Conservation (phyloP, 2,113 vertebrate genomes). For the Boleophthalmus pectinirostris region DNA sequence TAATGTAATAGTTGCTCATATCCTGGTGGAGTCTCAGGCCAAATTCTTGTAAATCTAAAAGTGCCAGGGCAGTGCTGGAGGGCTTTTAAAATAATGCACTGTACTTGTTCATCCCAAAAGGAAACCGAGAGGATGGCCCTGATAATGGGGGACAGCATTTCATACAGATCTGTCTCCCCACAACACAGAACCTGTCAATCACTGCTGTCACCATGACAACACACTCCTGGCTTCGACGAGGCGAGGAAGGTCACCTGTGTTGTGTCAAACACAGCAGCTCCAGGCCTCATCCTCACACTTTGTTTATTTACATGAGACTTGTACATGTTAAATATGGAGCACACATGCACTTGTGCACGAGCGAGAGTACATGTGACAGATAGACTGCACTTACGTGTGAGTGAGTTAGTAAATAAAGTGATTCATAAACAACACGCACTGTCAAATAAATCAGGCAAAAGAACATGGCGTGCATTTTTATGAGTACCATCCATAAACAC, state of each 20-base stretch:
- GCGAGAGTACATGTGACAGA: constrained; percentile 41
- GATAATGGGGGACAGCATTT: constrained; percentile 53
- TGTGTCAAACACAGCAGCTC: constrained; percentile 55
- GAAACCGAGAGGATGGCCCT: constrained; percentile 34
- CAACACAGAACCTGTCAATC: constrained; percentile 64
- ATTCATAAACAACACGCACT: constrained; percentile 44
- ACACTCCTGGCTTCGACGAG: constrained; percentile 50
- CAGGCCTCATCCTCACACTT: constrained; percentile 5
- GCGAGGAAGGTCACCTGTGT: constrained; percentile 72
- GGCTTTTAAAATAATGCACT: constrained; percentile 30
- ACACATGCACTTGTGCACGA: constrained; percentile 15
- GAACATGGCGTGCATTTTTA: constrained; percentile 56
- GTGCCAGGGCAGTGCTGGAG: constrained; percentile 2
- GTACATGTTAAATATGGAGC: neutral
- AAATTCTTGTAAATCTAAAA: constrained; percentile 2
- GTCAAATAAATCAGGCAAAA: constrained; percentile 44
- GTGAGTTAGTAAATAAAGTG: constrained; percentile 59
- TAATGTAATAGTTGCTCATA: neutral
- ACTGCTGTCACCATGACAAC: constrained; percentile 67
- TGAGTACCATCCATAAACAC: constrained; percentile 60
- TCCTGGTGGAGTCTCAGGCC: neutral
- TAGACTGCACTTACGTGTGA: constrained; percentile 51
- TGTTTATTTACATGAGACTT: neutral
- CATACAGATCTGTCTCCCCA: constrained; percentile 63
- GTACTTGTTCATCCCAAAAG: constrained; percentile 7